A percentile compares a stretch with the other conserved stretches of the same genome.
Conservation (phyloP, 2,797 vertebrate species). For the Parambassis ranga region DNA sequence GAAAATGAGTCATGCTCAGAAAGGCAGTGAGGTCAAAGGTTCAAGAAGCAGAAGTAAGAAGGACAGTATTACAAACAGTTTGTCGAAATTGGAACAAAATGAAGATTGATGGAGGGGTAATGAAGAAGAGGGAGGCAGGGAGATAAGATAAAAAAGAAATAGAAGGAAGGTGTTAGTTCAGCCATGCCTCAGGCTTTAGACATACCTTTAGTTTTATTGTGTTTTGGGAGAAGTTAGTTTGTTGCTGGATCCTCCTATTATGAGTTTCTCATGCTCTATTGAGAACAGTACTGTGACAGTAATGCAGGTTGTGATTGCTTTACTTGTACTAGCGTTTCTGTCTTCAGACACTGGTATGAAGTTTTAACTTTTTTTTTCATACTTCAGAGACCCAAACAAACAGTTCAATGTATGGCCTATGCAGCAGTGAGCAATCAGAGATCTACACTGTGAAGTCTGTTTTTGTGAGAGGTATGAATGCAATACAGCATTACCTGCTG, state of each 20-base stretch:
- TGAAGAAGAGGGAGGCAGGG: background rate
- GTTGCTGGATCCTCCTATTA: no score
- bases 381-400: background rate
- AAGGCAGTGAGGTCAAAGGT: constrained; percentile 25
- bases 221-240: no score
- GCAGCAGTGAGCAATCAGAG: constrained; percentile 10
- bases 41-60: background rate
- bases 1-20: constrained; percentile 11
- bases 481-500: background rate
- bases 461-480: constrained; percentile 8
- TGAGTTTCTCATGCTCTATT: no score
- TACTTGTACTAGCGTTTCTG: background rate
- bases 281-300: no score
- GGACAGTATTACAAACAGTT: no score
- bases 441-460: background rate
- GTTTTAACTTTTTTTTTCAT: constrained; percentile 5
- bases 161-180: constrained; percentile 3
- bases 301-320: background rate
- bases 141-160: background rate
- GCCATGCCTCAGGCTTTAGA: no score
- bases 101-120: background rate
- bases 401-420: background rate
- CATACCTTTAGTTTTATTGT: background rate
- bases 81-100: constrained; percentile 14
- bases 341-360: background rate